Evolutionary conservation across 2,888 invertebrate genomes (phyloP).

Genomic region (Lasioglossum figueresi): DNA sequence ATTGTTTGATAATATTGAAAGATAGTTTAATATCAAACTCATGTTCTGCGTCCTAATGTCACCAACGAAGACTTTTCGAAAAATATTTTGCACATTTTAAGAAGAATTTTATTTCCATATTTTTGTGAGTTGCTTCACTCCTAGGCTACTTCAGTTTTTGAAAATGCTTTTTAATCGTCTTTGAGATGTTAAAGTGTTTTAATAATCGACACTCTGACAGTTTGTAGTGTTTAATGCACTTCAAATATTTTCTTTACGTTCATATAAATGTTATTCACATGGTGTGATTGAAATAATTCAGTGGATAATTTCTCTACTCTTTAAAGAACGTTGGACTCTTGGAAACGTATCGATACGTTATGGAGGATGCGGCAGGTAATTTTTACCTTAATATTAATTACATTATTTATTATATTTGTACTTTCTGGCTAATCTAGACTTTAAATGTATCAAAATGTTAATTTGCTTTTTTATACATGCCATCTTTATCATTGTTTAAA

Average conservation of each 20-base stretch:
- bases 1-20: neutral
- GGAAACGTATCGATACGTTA: slow-evolving; percentile 78
- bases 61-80: neutral
- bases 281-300: neutral
- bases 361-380: slow-evolving; percentile 79
- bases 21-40: neutral
- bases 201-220: no score
- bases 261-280: neutral
- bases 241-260: neutral
- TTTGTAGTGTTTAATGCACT: neutral
- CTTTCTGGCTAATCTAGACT: neutral
- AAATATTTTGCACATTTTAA: neutral
- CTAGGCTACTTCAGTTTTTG: neutral
- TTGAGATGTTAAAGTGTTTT: neutral
- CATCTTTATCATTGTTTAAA: neutral
- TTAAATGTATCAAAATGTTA: neutral
- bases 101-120: no score
- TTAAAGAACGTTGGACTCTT: slow-evolving; percentile 66
- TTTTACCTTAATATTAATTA: neutral
- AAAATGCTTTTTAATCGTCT: neutral
- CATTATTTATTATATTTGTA: neutral
- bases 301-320: slow-evolving; percentile 20
- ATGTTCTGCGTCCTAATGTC: neutral
- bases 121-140: neutral
- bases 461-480: neutral